Conservation (phyloP, 37 sponge, comb jelly and placozoan species). For the Eunapius fragilis region DNA sequence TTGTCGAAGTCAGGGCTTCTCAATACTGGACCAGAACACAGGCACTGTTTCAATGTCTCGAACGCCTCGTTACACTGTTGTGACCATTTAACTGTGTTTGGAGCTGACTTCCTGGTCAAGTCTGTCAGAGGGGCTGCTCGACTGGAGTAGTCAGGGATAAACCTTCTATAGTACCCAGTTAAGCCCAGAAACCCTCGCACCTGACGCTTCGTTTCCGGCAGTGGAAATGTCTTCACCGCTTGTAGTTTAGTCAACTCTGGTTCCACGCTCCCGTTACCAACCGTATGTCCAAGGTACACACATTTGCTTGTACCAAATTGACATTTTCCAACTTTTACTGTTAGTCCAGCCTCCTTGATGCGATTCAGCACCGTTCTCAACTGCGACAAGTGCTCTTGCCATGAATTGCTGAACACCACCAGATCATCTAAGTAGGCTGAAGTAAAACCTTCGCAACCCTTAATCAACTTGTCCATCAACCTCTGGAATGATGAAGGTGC, state of each 20-base stretch:
- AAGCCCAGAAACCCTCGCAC: slow-evolving; percentile 40
- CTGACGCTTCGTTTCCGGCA: slow-evolving; percentile 33
- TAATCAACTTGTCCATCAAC: slow-evolving; percentile 38
- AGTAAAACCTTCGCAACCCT: slow-evolving; percentile 6
- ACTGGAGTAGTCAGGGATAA: slow-evolving; percentile 33
- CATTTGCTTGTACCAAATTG: too few relatives aligned
- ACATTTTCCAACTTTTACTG: too few relatives aligned
- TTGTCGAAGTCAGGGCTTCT: too few relatives aligned
- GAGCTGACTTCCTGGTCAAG: slow-evolving; percentile 21
- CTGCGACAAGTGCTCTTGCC: too few relatives aligned
- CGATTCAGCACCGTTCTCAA: slow-evolving; percentile 11
- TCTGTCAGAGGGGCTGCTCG: slow-evolving; percentile 9
- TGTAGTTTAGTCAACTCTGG: slow-evolving; percentile 20
- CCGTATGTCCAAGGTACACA: too few relatives aligned
- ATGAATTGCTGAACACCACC: slow-evolving; percentile 5
- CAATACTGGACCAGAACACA: slow-evolving; percentile 10
- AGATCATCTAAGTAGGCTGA: slow-evolving; percentile 41
- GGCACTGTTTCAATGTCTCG: too few relatives aligned
- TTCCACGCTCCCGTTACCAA: slow-evolving; percentile 15
- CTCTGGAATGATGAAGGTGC: slow-evolving; percentile 62
- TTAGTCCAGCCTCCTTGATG: too few relatives aligned
- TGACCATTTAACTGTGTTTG: slow-evolving; percentile 18
- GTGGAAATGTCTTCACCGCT: slow-evolving; percentile 8
- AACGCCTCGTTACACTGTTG: slow-evolving; percentile 24
- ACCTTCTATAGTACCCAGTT: slow-evolving; percentile 52